Conservation (phyloP, 2,797 vertebrate species). For the Neosilurus mollespiculum region DNA sequence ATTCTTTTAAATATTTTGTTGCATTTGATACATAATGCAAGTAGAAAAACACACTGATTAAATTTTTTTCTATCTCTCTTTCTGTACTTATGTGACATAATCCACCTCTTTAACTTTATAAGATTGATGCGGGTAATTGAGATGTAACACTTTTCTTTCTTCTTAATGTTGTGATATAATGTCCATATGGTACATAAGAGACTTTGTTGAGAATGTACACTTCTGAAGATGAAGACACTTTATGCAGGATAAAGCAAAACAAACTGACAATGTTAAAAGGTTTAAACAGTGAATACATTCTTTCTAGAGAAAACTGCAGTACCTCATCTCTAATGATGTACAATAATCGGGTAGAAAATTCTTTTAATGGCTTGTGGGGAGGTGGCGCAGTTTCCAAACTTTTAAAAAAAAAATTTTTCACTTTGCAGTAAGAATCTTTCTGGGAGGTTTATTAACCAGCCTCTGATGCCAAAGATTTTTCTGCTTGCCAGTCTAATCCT, state of each 20-base stretch:
- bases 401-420: no score
- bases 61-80: not conserved
- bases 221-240: not conserved
- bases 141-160: not conserved
- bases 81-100: not conserved
- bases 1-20: not conserved
- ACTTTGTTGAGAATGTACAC: not conserved
- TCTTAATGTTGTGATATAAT: not conserved
- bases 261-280: not conserved
- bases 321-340: not conserved
- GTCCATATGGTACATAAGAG: not conserved
- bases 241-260: not conserved
- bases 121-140: not conserved
- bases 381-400: not conserved
- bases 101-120: not conserved
- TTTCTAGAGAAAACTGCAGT: not conserved
- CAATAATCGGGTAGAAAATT: not conserved
- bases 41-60: not conserved
- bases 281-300: not conserved
- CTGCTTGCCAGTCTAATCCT: slow-evolving; percentile 88
- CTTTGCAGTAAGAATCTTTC: slow-evolving; percentile 97
- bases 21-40: not conserved
- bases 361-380: not conserved
- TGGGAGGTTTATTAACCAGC: slow-evolving; percentile 97
- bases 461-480: slow-evolving; percentile 98